These are phyloP conservation scores for Sinocyclocheilus anshuiensis DNA, from an alignment of 2,113 vertebrate genomes.

Conservation along the genomic window DNA sequence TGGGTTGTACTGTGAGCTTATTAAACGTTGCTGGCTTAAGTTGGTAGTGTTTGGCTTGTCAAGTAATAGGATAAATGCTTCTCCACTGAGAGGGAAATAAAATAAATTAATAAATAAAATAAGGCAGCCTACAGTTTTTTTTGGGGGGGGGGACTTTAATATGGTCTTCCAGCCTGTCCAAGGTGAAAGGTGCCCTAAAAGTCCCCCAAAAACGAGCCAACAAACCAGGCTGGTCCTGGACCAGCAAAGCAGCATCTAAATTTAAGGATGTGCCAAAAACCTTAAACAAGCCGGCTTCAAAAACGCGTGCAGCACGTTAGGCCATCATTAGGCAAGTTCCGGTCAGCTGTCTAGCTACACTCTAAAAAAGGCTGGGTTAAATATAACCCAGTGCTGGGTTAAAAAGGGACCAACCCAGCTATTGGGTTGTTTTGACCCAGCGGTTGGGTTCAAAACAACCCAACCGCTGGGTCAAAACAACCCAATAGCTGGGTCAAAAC, in stretches of 20 bases:
- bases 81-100: neutral
- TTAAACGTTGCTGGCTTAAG: conserved; percentile 48
- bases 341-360: neutral
- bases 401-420: no score
- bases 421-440: no score
- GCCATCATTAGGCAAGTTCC: neutral
- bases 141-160: no score
- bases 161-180: no score
- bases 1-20: conserved; percentile 34
- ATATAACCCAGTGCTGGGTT: no score
- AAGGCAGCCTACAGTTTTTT: no score
- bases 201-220: neutral
- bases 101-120: neutral
- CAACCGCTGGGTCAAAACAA: no score
- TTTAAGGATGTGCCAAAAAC: neutral
- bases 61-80: neutral
- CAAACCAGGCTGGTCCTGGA: neutral
- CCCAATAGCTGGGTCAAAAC: no score
- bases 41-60: neutral
- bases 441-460: no score
- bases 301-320: neutral
- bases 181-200: neutral
- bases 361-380: no score
- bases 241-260: neutral
- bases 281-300: neutral